A percentile compares a stretch with the other conserved stretches of the same genome.
These are phyloP conservation scores for Scaptomyza flava DNA, from an alignment of 2,888 invertebrate species.

Conservation along the genomic window DNA sequence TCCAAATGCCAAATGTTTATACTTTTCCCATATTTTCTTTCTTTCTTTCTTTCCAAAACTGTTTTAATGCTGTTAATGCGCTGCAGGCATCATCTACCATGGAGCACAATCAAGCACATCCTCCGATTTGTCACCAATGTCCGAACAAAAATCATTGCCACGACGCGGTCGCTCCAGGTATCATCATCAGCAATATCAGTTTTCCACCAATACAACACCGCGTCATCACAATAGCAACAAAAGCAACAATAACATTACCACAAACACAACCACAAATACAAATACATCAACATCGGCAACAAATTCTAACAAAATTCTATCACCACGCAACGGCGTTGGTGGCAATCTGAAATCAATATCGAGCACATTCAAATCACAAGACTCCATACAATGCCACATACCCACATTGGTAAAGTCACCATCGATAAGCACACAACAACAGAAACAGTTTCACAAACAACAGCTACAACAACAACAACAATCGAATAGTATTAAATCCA, in stretches of 20 bases:
- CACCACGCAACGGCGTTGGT: constrained; percentile 81
- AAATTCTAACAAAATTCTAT: constrained; percentile 82
- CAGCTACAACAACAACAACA: constrained; percentile 38
- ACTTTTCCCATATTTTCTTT: constrained; percentile 74
- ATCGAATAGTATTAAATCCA: constrained; percentile 1
- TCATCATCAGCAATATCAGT: constrained; percentile 85
- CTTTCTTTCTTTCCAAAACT: constrained; percentile 49
- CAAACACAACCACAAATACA: constrained; percentile 66
- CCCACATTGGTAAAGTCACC: constrained; percentile 84
- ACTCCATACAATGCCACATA: constrained; percentile 84
- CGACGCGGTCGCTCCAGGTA: constrained; percentile 90
- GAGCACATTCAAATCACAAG: constrained; percentile 84
- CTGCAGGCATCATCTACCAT: constrained; percentile 89
- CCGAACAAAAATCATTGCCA: constrained; percentile 90
- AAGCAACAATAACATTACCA: constrained; percentile 74
- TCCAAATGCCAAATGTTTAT: constrained; percentile 55
- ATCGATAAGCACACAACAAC: constrained; percentile 82
- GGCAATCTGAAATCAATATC: constrained; percentile 83
- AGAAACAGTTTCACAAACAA: constrained; percentile 78
- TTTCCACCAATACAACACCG: constrained; percentile 85
- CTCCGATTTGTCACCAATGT: constrained; percentile 91
- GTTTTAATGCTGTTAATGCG: constrained; percentile 38
- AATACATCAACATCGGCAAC: constrained; percentile 69
- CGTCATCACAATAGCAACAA: constrained; percentile 85
- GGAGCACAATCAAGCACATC: constrained; percentile 91